Percentiles rank a stretch among this genome's conserved stretches.
Evolutionary conservation across 1,140 invertebrate species (phyloP).

Genomic region (Caligus rogercresseyi): DNA sequence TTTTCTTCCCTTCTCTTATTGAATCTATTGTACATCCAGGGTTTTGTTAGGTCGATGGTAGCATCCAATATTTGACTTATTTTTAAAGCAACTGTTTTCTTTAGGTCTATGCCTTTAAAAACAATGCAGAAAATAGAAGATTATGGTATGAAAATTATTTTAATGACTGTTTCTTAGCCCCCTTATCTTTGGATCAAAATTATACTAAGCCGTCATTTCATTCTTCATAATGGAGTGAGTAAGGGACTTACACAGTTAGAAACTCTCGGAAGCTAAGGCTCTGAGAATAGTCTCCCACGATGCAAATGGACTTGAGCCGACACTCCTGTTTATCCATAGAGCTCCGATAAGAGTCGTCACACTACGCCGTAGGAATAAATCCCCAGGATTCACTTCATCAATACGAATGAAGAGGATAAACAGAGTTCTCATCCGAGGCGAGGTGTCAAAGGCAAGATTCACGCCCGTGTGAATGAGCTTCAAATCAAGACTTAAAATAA

Average conservation of each 20-base stretch:
- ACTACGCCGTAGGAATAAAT: background rate
- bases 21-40: too few species aligned
- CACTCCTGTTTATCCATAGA: background rate
- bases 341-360: background rate
- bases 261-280: background rate
- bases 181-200: too few species aligned
- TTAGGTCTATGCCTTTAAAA: too few species aligned
- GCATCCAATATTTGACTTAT: too few species aligned
- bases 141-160: too few species aligned
- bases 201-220: too few species aligned
- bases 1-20: too few species aligned
- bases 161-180: too few species aligned
- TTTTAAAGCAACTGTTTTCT: too few species aligned
- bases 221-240: too few species aligned
- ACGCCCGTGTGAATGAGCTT: background rate
- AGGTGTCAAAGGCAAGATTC: background rate
- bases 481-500: background rate
- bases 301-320: background rate
- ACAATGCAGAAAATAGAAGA: too few species aligned
- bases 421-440: background rate
- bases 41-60: too few species aligned
- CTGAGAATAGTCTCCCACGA: background rate
- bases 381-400: background rate
- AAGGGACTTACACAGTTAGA: background rate
- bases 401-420: background rate